phyloP scores from a whole-genome alignment of 2,797 vertebrate species.

The Mormyrus hasselquistii region DNA sequence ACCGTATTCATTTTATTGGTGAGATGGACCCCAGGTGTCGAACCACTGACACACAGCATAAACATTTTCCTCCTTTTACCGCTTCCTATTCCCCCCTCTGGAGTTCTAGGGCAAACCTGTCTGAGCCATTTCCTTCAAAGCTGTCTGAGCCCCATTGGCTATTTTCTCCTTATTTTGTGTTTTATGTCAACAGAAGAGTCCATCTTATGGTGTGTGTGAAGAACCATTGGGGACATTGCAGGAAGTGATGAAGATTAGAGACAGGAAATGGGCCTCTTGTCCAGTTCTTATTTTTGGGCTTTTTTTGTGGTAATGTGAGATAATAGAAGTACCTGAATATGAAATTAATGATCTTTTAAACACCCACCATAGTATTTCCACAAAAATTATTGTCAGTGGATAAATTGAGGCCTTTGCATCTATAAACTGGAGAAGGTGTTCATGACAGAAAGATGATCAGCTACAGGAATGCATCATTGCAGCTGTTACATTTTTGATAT shows the following conservation, averaged over 20 bases:
- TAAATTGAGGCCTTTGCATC: not conserved
- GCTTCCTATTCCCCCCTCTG: not conserved
- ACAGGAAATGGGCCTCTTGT: not conserved
- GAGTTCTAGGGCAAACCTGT: not conserved
- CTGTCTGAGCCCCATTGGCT: not conserved
- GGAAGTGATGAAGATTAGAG: slow-evolving; percentile 8
- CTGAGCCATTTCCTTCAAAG: not conserved
- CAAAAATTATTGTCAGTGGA: not conserved
- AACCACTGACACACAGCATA: not conserved
- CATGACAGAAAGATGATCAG: not conserved
- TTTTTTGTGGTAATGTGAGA: slow-evolving; percentile 3
- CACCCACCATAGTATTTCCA: not conserved
- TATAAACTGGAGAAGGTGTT: not conserved
- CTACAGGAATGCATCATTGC: not conserved
- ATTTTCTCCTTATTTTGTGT: not conserved
- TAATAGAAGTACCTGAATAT: not conserved
- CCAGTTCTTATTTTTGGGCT: not conserved
- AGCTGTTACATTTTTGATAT: not conserved
- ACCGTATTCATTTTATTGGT: not conserved
- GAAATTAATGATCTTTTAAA: not conserved
- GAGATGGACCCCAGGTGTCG: not conserved
- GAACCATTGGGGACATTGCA: not conserved
- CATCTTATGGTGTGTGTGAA: not conserved
- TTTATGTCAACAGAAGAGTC: not conserved
- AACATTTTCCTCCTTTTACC: not conserved